Evolutionary conservation across 2,888 invertebrate genomes (phyloP).

Genomic region (Willowsia nigromaculata): DNA sequence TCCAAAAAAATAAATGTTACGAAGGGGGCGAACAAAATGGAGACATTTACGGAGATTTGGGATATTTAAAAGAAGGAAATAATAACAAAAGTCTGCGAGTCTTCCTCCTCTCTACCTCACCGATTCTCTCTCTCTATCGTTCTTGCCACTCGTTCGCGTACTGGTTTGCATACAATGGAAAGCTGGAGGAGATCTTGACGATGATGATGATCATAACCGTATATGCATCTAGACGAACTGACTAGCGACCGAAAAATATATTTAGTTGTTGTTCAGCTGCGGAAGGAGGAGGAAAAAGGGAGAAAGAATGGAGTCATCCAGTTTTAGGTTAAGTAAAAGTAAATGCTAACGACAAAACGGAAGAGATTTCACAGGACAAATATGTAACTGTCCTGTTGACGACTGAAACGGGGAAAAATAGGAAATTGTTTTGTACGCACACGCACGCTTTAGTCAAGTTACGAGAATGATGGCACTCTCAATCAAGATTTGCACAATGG

Average conservation of each 20-base stretch:
- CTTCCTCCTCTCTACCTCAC: slow-evolving; percentile 32
- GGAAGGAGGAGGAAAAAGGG: slow-evolving; percentile 35
- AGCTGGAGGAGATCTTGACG: slow-evolving; percentile 3
- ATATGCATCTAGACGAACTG: background rate
- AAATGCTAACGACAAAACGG: background rate
- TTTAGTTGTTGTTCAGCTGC: slow-evolving; percentile 25
- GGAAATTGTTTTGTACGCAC: slow-evolving; percentile 8
- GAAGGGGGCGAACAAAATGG: slow-evolving; percentile 40
- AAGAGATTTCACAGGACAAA: slow-evolving; percentile 5
- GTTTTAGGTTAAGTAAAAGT: background rate
- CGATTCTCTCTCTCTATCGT: background rate
- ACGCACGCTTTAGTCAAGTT: background rate
- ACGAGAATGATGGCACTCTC: background rate
- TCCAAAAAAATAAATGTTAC: background rate
- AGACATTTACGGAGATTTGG: slow-evolving; percentile 50
- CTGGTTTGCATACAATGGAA: background rate
- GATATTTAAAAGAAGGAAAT: background rate
- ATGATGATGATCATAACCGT: background rate
- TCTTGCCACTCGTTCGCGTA: background rate
- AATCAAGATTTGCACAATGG: slow-evolving; percentile 16
- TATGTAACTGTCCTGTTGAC: background rate
- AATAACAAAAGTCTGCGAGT: slow-evolving; percentile 36
- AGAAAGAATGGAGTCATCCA: slow-evolving; percentile 2
- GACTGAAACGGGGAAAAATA: background rate
- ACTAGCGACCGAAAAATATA: background rate